Percentiles rank a stretch among this genome's conserved stretches.
phyloP scores from a whole-genome alignment of 92 coral and sea anemone genomes.

The Isaurus tuberculatus region DNA sequence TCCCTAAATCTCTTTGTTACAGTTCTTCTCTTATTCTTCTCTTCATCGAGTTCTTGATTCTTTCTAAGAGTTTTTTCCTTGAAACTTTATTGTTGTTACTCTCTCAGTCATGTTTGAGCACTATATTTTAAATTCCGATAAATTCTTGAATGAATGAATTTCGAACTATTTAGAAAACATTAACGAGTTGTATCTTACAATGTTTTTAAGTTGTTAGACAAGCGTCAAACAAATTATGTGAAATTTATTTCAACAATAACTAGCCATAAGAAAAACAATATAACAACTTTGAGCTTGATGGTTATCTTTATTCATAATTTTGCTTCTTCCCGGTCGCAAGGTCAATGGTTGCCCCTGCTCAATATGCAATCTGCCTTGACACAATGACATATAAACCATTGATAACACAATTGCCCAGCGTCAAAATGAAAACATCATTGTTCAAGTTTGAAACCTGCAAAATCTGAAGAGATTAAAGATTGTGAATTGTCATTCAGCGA shows the following conservation, averaged over 20 bases:
- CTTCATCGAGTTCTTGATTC: no score
- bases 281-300: neutral
- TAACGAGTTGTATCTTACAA: no score
- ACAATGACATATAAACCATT: neutral
- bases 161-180: no score
- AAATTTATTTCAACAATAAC: neutral
- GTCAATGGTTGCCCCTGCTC: conserved; percentile 34
- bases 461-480: neutral
- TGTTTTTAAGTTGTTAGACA: neutral
- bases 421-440: neutral
- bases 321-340: conserved; percentile 28
- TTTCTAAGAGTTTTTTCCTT: no score
- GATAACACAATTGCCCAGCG: neutral
- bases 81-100: no score
- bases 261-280: neutral
- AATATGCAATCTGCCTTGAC: conserved; percentile 26
- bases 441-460: neutral
- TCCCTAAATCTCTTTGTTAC: no score
- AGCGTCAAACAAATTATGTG: neutral
- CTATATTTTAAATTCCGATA: no score
- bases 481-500: neutral
- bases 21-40: no score
- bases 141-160: no score
- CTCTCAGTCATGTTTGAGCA: no score
- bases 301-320: neutral